A percentile compares a stretch with the other conserved stretches of the same genome.
Evolutionary conservation across 2,888 invertebrate genomes (phyloP).

Genomic region (Eupithecia centaureata): DNA sequence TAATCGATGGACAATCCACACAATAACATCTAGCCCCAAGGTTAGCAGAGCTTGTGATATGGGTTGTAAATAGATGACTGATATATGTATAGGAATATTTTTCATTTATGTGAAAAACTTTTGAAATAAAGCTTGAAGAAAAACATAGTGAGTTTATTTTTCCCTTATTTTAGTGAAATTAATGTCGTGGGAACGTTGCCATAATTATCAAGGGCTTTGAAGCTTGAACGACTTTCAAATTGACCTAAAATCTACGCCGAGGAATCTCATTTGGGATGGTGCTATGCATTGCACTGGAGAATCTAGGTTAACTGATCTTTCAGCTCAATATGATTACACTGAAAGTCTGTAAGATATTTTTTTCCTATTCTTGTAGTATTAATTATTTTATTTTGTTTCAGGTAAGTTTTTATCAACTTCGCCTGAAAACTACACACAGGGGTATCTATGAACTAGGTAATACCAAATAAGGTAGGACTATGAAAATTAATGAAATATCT

Average conservation of each 20-base stretch:
- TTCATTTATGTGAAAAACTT: no score
- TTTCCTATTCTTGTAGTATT: not conserved
- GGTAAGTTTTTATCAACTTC: slow-evolving; percentile 15
- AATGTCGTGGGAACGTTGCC: slow-evolving; percentile 23
- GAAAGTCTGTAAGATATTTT: not conserved
- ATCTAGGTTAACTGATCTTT: slow-evolving; percentile 11
- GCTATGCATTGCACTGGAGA: slow-evolving; percentile 9
- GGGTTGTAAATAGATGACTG: no score
- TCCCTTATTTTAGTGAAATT: slow-evolving; percentile 4
- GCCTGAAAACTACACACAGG: not conserved
- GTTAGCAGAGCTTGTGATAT: no score
- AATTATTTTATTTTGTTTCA: slow-evolving; percentile 18
- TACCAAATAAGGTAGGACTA: not conserved
- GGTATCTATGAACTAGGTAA: not conserved
- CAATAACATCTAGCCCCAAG: no score
- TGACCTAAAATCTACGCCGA: slow-evolving; percentile 19
- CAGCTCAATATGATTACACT: slow-evolving; percentile 23
- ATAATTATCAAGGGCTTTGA: slow-evolving; percentile 29
- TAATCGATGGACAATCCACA: no score
- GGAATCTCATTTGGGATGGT: slow-evolving; percentile 27
- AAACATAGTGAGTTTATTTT: not conserved
- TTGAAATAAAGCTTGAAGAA: not conserved
- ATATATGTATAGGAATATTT: no score
- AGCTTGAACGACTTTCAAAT: slow-evolving; percentile 27
- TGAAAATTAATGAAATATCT: not conserved